phyloP scores from a whole-genome alignment of 30 jellyfish, hydroid and myxozoan species.

The Hydractinia symbiolongicarpus region DNA sequence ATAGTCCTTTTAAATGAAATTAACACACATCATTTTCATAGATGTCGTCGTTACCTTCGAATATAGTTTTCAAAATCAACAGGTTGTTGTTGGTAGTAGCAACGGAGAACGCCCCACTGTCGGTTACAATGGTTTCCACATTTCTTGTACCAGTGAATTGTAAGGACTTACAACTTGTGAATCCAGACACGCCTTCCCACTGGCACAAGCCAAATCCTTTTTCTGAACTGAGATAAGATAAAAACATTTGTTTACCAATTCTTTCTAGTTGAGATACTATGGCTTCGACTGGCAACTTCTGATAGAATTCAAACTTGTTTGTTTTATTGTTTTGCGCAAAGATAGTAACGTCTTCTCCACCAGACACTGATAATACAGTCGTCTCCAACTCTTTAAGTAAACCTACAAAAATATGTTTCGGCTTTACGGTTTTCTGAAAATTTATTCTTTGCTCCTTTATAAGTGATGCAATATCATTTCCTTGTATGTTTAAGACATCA shows the following conservation, averaged over 20 bases:
- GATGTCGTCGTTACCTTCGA: neutral
- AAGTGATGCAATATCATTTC: neutral
- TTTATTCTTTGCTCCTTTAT: constrained; percentile 9
- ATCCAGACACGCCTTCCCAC: constrained; percentile 83
- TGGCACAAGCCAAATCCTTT: constrained; percentile 70
- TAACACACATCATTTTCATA: constrained; percentile 8
- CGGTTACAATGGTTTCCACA: constrained; percentile 37
- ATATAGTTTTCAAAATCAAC: neutral
- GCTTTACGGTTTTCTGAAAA: neutral
- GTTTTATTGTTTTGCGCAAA: constrained; percentile 22
- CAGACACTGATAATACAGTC: neutral
- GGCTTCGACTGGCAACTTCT: constrained; percentile 41
- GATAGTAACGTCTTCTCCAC: neutral
- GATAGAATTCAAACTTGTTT: constrained; percentile 36
- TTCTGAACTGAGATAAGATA: constrained; percentile 43
- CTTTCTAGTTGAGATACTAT: constrained; percentile 20
- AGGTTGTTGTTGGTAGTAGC: constrained; percentile 15
- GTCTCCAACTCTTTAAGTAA: no score
- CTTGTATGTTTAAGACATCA: constrained; percentile 1
- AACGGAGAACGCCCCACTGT: constrained; percentile 43
- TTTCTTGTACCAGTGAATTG: constrained; percentile 33
- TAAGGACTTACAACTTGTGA: constrained; percentile 44
- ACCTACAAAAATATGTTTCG: neutral
- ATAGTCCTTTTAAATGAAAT: neutral
- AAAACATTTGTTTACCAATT: constrained; percentile 5